Conservation (phyloP, 2,888 invertebrate species). For the Hirudinaria manillensis region DNA sequence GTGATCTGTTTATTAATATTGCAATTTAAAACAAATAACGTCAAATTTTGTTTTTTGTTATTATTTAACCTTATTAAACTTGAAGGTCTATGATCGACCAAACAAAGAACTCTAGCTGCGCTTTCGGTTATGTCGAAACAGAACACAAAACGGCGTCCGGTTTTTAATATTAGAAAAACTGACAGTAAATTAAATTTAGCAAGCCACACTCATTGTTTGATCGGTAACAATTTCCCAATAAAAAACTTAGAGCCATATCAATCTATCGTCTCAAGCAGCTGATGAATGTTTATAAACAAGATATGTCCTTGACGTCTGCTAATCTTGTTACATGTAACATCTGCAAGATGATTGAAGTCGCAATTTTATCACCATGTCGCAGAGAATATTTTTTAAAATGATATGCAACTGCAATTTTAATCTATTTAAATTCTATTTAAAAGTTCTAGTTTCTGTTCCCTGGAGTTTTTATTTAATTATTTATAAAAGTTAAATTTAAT, state of each 20-base stretch:
- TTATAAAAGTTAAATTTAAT: background rate
- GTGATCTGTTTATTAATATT: background rate
- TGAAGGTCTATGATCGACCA: background rate
- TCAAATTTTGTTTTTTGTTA: background rate
- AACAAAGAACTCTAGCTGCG: too few species aligned
- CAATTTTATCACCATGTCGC: too few species aligned
- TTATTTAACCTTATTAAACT: background rate
- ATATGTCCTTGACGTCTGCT: background rate
- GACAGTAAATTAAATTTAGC: too few species aligned
- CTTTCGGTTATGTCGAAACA: too few species aligned
- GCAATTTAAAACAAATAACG: background rate
- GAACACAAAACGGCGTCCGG: too few species aligned
- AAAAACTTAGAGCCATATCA: too few species aligned
- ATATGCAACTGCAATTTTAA: too few species aligned
- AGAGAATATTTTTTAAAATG: too few species aligned
- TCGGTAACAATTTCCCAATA: too few species aligned
- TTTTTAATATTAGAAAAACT: too few species aligned
- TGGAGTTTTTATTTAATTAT: background rate
- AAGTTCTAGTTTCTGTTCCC: background rate
- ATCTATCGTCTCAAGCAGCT: background rate
- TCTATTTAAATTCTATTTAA: background rate
- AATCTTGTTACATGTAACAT: background rate
- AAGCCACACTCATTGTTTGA: too few species aligned
- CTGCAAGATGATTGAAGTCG: background rate
- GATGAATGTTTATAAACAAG: conserved; percentile 18